phyloP scores from a whole-genome alignment of 1,140 invertebrate genomes.

The Polypedilum vanderplanki region DNA sequence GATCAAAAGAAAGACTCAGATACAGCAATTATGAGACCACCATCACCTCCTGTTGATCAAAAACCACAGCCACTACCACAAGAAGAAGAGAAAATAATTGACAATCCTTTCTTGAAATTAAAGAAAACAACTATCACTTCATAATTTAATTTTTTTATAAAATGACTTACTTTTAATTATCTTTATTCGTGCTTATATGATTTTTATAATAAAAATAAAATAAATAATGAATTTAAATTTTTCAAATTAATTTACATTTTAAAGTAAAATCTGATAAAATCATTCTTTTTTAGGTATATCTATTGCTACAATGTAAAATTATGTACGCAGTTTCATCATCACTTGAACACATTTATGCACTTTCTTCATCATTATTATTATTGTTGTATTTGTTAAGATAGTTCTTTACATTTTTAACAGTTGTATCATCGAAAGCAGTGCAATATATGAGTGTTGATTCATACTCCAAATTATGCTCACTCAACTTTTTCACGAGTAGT shows the following conservation, averaged over 20 bases:
- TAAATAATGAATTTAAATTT: background rate
- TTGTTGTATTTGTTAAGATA: background rate
- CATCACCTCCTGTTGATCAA: background rate
- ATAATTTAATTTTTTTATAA: background rate
- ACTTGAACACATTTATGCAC: too few relatives aligned
- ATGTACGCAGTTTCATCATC: too few relatives aligned
- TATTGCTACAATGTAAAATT: too few relatives aligned
- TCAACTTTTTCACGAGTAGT: slow-evolving; percentile 29
- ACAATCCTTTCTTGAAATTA: slow-evolving; percentile 23
- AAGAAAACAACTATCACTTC: slow-evolving; percentile 33
- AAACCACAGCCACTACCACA: background rate
- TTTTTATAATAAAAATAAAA: background rate
- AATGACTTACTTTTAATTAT: background rate
- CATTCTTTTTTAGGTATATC: too few relatives aligned
- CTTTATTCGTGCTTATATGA: background rate
- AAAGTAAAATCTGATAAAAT: too few relatives aligned
- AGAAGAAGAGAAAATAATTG: background rate
- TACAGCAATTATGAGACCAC: background rate
- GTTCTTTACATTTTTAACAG: background rate
- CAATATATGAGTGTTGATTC: slow-evolving; percentile 26
- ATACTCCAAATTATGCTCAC: slow-evolving; percentile 33
- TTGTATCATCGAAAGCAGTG: background rate
- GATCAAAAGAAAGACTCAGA: background rate
- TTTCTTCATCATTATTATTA: background rate
- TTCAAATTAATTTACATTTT: background rate